phyloP scores from a whole-genome alignment of 2,888 invertebrate species.

The Spilarctia lutea region DNA sequence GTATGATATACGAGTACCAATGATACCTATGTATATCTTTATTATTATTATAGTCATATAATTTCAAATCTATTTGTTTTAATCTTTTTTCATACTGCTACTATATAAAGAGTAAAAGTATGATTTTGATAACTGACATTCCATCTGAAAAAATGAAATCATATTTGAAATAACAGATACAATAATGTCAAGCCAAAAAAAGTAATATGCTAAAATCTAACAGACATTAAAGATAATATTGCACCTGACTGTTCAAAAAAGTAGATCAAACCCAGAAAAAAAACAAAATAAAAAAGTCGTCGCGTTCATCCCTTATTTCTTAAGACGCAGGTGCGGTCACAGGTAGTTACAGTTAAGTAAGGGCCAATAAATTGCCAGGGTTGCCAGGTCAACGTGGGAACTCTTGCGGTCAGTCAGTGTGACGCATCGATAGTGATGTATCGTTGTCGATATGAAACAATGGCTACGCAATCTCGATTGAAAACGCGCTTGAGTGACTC shows the following conservation, averaged over 20 bases:
- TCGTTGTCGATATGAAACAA: slow-evolving; percentile 43
- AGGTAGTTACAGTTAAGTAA: slow-evolving; percentile 76
- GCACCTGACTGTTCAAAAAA: slow-evolving; percentile 29
- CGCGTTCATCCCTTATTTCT: slow-evolving; percentile 71
- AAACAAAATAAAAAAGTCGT: slow-evolving; percentile 14
- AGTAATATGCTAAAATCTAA: not conserved
- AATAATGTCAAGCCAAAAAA: not conserved
- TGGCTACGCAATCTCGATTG: slow-evolving; percentile 24
- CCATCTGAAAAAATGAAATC: not conserved
- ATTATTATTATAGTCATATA: too few relatives aligned
- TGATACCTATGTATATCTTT: too few relatives aligned
- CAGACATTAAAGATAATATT: slow-evolving; percentile 5
- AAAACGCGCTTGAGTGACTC: not conserved
- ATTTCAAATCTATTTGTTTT: not conserved
- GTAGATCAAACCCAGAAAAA: slow-evolving; percentile 26
- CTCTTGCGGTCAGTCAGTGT: slow-evolving; percentile 69
- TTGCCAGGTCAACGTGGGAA: slow-evolving; percentile 84
- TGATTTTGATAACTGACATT: not conserved
- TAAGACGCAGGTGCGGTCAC: slow-evolving; percentile 82
- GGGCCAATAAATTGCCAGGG: slow-evolving; percentile 81
- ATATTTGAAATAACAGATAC: not conserved
- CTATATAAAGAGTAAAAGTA: not conserved
- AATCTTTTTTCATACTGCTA: not conserved
- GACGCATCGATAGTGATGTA: slow-evolving; percentile 64
- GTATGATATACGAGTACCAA: too few relatives aligned